These are phyloP conservation scores for Yponomeuta evonymella DNA, from an alignment of 2,888 invertebrate species.

Conservation along the genomic window DNA sequence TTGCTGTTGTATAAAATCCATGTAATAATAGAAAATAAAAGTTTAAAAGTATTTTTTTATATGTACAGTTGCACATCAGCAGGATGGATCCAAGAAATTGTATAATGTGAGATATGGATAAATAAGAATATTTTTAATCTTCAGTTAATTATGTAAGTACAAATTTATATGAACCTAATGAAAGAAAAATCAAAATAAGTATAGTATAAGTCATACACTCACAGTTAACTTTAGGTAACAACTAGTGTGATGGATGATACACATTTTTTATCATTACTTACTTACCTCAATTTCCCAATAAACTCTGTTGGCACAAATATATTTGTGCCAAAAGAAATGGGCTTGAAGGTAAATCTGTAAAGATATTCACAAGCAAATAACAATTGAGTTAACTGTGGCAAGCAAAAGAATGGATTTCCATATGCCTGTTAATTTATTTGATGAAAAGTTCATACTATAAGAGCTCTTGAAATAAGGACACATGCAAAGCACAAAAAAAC, in stretches of 20 bases:
- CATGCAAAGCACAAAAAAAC: slow-evolving; percentile 14
- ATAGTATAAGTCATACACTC: not conserved
- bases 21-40: not conserved
- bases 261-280: not conserved
- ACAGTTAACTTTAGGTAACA: not conserved
- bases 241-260: not conserved
- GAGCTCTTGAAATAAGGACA: not conserved
- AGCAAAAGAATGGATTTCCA: not conserved
- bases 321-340: no score
- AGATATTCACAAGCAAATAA: not conserved
- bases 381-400: not conserved
- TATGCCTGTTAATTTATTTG: not conserved
- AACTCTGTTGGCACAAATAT: no score
- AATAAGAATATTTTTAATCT: not conserved
- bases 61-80: not conserved
- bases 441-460: not conserved
- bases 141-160: not conserved
- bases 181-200: not conserved
- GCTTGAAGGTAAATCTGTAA: no score
- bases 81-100: not conserved
- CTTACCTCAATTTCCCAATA: no score
- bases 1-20: no score
- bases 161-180: not conserved
- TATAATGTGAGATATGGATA: not conserved
- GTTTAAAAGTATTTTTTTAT: not conserved